Evolutionary conservation across 2,113 vertebrate species (phyloP), one percentile per base, ranked within the genome.

Genomic region (Felis chaus): DNA sequence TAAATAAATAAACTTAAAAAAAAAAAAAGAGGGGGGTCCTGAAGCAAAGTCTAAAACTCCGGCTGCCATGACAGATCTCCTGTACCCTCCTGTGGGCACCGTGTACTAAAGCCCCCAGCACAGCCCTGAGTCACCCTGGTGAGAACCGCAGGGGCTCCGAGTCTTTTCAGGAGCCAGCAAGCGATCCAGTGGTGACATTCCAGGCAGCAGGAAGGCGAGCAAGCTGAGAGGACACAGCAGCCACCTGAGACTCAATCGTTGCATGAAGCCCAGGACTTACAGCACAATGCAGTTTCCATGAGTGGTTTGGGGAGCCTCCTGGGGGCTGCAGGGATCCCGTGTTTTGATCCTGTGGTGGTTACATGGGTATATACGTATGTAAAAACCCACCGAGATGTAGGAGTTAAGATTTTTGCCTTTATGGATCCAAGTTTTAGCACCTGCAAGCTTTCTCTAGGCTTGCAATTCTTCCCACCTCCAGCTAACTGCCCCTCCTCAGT

Each of bases 111-210:
- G 11, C 4, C 23, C 23, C 53, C 16, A 4, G 36, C 16, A 68
- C 13, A 11, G 9, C 45, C 18, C 73, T 15, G 13, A 63, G 65
- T 7, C 1, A 3, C 0, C 5, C 12, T 25, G n/a, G 5, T 12
- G 16, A 50, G 55, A 19, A 61, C 36, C 9, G 0, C 53, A 4
- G 71, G 55, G 55, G 13, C 39, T 63, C 87, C 5, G 0, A 39
- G 90, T 1, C 74, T 74, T 92, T 33, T 55, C 55, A 33, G 21
- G 7, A 5, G 4, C 0, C 1, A 25, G 18, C 31, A 0, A 25
- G 41, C 10, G 12, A 45, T 29, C 81, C 73, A 5, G 1, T 0
- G 36, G n/a, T 76, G 13, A 1, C 53, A 25, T 61, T n/a, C 29
- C 55, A 55, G 66, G 82, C 89, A 81, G 66, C 19, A 1, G 7